Conservation (phyloP, 1,140 invertebrate genomes). For the Psilanteris sp. region DNA sequence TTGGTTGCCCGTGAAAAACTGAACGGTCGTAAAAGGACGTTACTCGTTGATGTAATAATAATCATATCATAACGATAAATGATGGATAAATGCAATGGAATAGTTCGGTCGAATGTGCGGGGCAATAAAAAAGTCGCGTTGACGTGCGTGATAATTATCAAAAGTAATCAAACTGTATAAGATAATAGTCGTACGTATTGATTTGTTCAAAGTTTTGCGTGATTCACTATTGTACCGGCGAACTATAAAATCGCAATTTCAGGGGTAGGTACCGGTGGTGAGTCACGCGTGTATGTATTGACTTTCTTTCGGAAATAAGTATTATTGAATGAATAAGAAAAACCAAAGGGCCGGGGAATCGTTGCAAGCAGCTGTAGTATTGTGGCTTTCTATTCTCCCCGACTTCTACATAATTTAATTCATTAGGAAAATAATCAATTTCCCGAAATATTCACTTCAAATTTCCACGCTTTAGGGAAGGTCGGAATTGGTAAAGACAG, state of each 20-base stretch:
- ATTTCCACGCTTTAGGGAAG: too few relatives aligned
- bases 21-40: too few relatives aligned
- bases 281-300: conserved; percentile 48
- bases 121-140: conserved; percentile 11
- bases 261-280: conserved; percentile 34
- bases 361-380: conserved; percentile 23
- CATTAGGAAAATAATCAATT: too few relatives aligned
- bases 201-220: conserved; percentile 46
- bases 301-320: conserved; percentile 40
- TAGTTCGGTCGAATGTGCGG: not conserved
- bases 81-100: not conserved
- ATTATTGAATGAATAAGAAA: not conserved
- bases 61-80: too few relatives aligned
- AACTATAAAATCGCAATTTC: conserved; percentile 57
- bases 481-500: too few relatives aligned
- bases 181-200: conserved; percentile 44
- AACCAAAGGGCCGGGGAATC: conserved; percentile 3
- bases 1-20: too few relatives aligned
- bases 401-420: too few relatives aligned
- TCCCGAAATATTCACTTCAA: too few relatives aligned
- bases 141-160: conserved; percentile 30
- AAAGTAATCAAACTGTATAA: conserved; percentile 46
- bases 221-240: conserved; percentile 45
- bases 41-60: too few relatives aligned
- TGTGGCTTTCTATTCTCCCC: conserved; percentile 1